Evolutionary conservation across 1,140 invertebrate genomes (phyloP).

Genomic region (Euura saliciscinereae): DNA sequence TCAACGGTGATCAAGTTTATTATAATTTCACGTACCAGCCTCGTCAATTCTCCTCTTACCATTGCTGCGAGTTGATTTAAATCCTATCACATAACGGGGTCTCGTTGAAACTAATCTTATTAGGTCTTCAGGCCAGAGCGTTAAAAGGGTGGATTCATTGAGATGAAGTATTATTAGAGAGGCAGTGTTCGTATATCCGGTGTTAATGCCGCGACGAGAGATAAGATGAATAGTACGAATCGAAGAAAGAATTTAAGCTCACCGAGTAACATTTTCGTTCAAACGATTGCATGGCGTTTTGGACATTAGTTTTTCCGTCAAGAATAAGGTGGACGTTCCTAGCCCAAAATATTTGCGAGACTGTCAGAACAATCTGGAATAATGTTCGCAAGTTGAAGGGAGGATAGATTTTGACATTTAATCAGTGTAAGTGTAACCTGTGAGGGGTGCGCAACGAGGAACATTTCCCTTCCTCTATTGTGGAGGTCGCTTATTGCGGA

Average conservation of each 20-base stretch:
- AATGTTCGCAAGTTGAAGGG: constrained; percentile 2
- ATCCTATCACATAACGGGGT: constrained; percentile 58
- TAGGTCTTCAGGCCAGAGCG: neutral
- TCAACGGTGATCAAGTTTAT: constrained; percentile 87
- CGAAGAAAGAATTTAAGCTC: constrained; percentile 22
- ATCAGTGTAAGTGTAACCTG: constrained; percentile 55
- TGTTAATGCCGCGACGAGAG: neutral
- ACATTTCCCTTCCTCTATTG: constrained; percentile 62
- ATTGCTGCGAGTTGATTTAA: constrained; percentile 79
- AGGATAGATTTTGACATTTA: constrained; percentile 8
- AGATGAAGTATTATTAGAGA: neutral
- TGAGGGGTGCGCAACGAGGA: constrained; percentile 67
- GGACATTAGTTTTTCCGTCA: constrained; percentile 51
- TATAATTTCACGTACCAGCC: constrained; percentile 74
- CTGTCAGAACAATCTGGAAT: constrained; percentile 72
- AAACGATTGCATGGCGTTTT: constrained; percentile 68
- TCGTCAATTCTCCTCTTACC: constrained; percentile 73
- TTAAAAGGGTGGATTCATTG: neutral
- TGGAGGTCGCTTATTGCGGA: constrained; percentile 70
- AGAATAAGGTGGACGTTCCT: constrained; percentile 76
- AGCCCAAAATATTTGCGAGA: constrained; percentile 89
- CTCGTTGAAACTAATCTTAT: constrained; percentile 15
- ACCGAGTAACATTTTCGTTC: constrained; percentile 70
- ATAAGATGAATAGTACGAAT: neutral
- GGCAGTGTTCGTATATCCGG: neutral